These are phyloP conservation scores for Cremastinae sp. DNA, from an alignment of 2,888 invertebrate species.

Conservation along the genomic window DNA sequence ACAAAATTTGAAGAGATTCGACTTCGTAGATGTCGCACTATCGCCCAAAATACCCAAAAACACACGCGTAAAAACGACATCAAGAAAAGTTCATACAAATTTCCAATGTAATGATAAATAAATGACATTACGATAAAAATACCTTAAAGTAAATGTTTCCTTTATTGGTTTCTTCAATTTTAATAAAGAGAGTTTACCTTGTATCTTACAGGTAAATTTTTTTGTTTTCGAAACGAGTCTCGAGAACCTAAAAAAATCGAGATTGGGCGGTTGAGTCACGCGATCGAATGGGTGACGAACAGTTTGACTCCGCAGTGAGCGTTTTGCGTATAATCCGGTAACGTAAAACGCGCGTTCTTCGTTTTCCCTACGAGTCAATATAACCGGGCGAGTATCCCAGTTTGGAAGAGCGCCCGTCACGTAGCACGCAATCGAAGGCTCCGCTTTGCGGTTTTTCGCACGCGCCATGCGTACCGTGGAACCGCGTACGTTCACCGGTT, in stretches of 20 bases:
- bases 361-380: conserved; percentile 12
- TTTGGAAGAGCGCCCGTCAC: conserved; percentile 57
- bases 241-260: conserved; percentile 5
- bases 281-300: conserved; percentile 63
- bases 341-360: conserved; percentile 38
- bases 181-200: too few species aligned
- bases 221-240: too few species aligned
- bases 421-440: conserved; percentile 60
- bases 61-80: too few species aligned
- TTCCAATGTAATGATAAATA: too few species aligned
- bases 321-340: conserved; percentile 40
- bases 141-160: too few species aligned
- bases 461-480: conserved; percentile 44
- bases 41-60: too few species aligned
- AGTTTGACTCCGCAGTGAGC: conserved; percentile 56
- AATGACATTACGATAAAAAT: too few species aligned
- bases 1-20: too few species aligned
- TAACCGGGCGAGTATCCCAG: conserved; percentile 45
- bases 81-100: too few species aligned
- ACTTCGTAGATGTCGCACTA: too few species aligned
- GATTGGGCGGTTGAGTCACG: conserved; percentile 60
- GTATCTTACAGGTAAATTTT: too few species aligned
- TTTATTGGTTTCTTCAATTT: too few species aligned
- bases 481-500: conserved; percentile 33
- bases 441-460: conserved; percentile 56